These are phyloP conservation scores for Acanthoscelides obtectus DNA, from an alignment of 2,888 invertebrate genomes.

Conservation along the genomic window DNA sequence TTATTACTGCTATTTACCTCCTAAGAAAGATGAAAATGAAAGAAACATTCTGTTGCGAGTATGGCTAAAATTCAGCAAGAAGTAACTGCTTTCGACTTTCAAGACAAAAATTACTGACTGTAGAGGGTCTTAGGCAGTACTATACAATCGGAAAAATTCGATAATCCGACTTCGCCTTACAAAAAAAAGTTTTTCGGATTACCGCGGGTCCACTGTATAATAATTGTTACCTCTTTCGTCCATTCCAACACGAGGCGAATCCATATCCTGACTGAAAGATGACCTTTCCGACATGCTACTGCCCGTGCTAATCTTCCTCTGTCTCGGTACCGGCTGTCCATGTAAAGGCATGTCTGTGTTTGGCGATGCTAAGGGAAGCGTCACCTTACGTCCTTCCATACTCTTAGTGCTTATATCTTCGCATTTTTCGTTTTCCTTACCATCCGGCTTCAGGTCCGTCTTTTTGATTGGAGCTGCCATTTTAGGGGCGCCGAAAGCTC, in stretches of 20 bases:
- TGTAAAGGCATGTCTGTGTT: conserved; percentile 44
- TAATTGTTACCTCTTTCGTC: conserved; percentile 51
- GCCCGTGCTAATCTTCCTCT: conserved; percentile 71
- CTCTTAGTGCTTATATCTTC: conserved; percentile 41
- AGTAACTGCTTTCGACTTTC: no score
- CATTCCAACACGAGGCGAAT: conserved; percentile 63
- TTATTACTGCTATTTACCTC: no score
- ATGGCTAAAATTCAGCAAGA: no score
- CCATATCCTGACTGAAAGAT: conserved; percentile 72
- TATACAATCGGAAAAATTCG: no score
- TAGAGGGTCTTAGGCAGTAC: no score
- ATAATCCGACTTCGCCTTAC: no score
- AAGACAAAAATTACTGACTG: no score
- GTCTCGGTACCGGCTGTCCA: conserved; percentile 48
- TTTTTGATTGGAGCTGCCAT: conserved; percentile 57
- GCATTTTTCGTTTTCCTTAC: conserved; percentile 40
- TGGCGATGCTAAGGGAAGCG: conserved; percentile 35
- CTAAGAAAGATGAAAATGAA: no score
- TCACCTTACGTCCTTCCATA: conserved; percentile 37
- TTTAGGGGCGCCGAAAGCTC: conserved; percentile 86
- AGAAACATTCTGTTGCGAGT: no score
- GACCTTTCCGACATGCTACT: conserved; percentile 76
- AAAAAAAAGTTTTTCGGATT: no score
- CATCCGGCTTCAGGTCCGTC: conserved; percentile 51
- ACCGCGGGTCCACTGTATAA: no score